These are phyloP conservation scores for Scytalopus superciliaris DNA, from an alignment of 2,113 vertebrate genomes.

Conservation along the genomic window DNA sequence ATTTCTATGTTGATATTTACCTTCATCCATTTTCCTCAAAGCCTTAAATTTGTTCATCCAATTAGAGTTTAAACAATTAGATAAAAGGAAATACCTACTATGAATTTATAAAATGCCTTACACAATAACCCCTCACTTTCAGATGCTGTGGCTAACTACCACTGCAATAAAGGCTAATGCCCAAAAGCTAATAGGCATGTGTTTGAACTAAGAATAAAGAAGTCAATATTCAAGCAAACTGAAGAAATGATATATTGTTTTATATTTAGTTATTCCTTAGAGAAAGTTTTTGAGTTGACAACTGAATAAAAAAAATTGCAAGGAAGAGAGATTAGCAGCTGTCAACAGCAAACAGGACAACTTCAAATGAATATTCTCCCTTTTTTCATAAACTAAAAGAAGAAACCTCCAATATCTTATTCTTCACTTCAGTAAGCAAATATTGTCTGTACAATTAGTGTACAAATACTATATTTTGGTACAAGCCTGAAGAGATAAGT, in stretches of 20 bases:
- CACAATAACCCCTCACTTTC: background rate
- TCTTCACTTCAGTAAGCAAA: background rate
- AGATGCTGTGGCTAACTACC: background rate
- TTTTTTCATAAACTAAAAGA: background rate
- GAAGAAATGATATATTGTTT: background rate
- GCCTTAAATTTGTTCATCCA: background rate
- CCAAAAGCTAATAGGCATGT: background rate
- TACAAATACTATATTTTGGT: background rate
- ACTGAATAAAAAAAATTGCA: background rate
- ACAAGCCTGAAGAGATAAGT: background rate
- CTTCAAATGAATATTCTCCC: background rate
- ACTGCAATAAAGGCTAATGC: background rate
- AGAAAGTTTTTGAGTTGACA: background rate
- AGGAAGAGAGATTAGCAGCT: background rate
- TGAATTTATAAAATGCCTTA: background rate
- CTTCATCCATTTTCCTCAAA: background rate
- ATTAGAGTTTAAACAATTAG: background rate
- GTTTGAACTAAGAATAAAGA: background rate
- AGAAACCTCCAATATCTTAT: background rate
- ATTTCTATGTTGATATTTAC: background rate
- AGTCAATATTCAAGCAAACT: background rate
- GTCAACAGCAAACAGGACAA: background rate
- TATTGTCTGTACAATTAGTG: background rate
- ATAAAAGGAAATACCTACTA: background rate
- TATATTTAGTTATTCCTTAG: background rate